Evolutionary conservation across 2,797 vertebrate species (phyloP).

Genomic region (Bryconaethiops microstoma): DNA sequence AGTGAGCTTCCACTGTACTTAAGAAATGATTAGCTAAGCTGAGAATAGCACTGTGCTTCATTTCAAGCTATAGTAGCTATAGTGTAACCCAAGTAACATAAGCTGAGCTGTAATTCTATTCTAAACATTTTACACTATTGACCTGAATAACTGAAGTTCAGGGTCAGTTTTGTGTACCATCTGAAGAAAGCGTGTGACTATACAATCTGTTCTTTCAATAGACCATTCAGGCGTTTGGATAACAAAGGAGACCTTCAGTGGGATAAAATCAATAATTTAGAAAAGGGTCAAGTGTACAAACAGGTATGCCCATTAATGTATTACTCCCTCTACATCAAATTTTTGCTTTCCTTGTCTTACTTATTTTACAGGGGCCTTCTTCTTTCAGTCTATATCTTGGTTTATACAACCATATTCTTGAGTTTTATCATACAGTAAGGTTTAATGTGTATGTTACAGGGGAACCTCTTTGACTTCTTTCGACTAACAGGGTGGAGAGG

Average conservation of each 20-base stretch:
- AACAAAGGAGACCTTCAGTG: constrained; percentile 81
- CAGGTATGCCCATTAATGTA: constrained; percentile 63
- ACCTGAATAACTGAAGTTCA: not conserved
- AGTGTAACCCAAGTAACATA: not conserved
- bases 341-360: too few species aligned
- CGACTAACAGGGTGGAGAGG: constrained; percentile 82
- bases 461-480: constrained; percentile 83
- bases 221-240: constrained; percentile 83
- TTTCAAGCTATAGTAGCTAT: not conserved
- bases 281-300: constrained; percentile 87
- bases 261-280: constrained; percentile 81
- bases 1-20: constrained; percentile 71
- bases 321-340: not conserved
- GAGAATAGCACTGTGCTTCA: not conserved
- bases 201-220: constrained; percentile 48
- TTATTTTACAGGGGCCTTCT: not conserved
- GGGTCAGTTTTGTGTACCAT: not conserved
- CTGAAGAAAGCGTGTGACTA: not conserved
- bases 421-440: not conserved
- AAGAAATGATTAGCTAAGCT: too few species aligned
- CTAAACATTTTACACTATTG: not conserved
- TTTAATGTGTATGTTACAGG: constrained; percentile 65
- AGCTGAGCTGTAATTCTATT: not conserved
- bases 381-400: not conserved
- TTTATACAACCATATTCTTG: not conserved